These are phyloP conservation scores for Willowsia nigromaculata DNA, from an alignment of 2,888 invertebrate genomes.

Conservation along the genomic window DNA sequence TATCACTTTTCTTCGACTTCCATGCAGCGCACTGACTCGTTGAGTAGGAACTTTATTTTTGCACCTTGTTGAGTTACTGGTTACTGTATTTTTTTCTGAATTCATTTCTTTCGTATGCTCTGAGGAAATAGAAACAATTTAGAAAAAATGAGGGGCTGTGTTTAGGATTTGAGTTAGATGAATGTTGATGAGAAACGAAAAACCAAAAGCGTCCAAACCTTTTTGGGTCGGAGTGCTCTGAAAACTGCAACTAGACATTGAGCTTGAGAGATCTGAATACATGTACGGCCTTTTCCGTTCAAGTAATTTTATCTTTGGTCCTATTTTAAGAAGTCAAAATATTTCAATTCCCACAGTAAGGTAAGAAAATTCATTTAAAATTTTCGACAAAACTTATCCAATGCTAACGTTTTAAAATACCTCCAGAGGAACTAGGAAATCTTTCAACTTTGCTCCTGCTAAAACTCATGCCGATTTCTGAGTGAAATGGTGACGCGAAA, in stretches of 20 bases:
- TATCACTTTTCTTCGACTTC: neutral
- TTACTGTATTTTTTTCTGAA: no score
- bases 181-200: no score
- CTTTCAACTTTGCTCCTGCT: constrained; percentile 40
- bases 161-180: no score
- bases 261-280: neutral
- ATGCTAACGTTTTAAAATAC: neutral
- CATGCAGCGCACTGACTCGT: neutral
- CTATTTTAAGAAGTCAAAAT: neutral
- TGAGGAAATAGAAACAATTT: no score
- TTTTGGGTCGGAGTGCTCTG: neutral
- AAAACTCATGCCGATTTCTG: neutral
- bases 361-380: no score
- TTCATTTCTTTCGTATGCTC: no score
- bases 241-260: neutral
- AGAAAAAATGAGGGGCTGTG: no score
- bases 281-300: neutral
- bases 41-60: neutral
- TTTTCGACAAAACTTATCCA: no score
- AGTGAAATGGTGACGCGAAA: neutral
- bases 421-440: neutral
- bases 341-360: no score
- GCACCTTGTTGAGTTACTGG: neutral
- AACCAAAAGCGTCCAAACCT: no score
- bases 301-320: neutral